Evolutionary conservation across 2,888 invertebrate genomes (phyloP).

Genomic region (Coenonympha glycerion): DNA sequence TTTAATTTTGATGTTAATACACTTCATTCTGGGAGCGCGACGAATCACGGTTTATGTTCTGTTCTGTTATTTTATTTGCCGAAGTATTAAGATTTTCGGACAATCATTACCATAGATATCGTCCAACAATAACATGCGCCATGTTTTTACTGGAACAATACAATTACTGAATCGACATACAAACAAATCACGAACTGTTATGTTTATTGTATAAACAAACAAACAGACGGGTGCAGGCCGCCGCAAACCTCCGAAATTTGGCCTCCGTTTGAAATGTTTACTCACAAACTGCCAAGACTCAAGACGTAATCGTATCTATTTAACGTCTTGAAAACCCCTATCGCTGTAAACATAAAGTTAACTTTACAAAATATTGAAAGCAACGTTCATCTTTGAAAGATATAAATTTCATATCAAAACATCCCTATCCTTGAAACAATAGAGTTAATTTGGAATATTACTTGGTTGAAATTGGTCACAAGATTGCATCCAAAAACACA

Average conservation of each 20-base stretch:
- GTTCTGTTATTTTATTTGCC: no score
- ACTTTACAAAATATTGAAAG: conserved; percentile 13
- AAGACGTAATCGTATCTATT: no score
- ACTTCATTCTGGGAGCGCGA: no score
- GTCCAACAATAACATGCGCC: background rate
- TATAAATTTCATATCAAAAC: background rate
- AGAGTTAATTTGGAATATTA: background rate
- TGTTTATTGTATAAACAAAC: conserved; percentile 51
- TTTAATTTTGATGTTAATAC: no score
- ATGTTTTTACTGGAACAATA: background rate
- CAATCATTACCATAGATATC: background rate
- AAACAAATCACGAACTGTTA: conserved; percentile 57
- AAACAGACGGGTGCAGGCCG: conserved; percentile 35
- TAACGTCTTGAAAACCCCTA: conserved; percentile 20
- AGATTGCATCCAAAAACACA: no score
- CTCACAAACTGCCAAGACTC: conserved; percentile 50
- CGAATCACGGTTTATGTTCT: no score
- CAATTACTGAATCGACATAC: conserved; percentile 29
- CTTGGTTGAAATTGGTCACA: no score
- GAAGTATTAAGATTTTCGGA: no score
- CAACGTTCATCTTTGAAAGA: background rate
- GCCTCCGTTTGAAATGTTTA: conserved; percentile 49
- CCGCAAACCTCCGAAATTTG: conserved; percentile 57
- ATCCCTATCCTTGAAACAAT: background rate
- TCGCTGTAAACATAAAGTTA: conserved; percentile 10